phyloP scores from a whole-genome alignment of 37 sponge, comb jelly and placozoan genomes.

The Halisarca cf. caerulea region DNA sequence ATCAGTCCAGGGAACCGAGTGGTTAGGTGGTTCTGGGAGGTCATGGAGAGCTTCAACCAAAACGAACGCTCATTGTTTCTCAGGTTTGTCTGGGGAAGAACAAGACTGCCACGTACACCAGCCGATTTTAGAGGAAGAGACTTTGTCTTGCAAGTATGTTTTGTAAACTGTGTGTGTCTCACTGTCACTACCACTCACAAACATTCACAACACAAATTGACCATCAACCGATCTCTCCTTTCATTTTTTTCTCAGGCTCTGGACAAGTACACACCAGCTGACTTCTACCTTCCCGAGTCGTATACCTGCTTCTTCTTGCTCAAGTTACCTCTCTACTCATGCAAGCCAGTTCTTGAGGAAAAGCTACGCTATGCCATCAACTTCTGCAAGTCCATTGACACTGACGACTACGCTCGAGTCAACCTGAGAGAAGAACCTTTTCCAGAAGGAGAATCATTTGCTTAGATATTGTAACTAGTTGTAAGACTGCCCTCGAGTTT shows the following conservation, averaged over 20 bases:
- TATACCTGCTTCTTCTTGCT: slow-evolving; percentile 99
- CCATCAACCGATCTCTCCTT: background rate
- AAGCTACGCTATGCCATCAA: slow-evolving; percentile 95
- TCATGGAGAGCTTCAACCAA: slow-evolving; percentile 81
- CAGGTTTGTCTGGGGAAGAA: slow-evolving; percentile 97
- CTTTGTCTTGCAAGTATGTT: slow-evolving; percentile 91
- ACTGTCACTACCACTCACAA: no score
- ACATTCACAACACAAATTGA: no score
- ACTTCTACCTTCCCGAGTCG: slow-evolving; percentile 93
- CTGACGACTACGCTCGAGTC: slow-evolving; percentile 94
- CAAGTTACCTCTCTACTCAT: slow-evolving; percentile 95
- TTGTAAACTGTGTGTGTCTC: background rate
- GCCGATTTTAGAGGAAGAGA: slow-evolving; percentile 94
- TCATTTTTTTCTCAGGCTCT: slow-evolving; percentile 53
- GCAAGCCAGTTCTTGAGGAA: slow-evolving; percentile 83
- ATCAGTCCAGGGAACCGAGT: slow-evolving; percentile 49
- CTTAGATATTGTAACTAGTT: no score
- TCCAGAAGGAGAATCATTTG: slow-evolving; percentile 29
- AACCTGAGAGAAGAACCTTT: slow-evolving; percentile 58
- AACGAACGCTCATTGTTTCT: slow-evolving; percentile 90
- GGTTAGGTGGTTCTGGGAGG: slow-evolving; percentile 92
- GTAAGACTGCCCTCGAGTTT: no score
- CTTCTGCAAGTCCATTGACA: slow-evolving; percentile 98
- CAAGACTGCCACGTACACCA: slow-evolving; percentile 84
- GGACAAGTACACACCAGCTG: slow-evolving; percentile 90